A percentile compares a stretch with the other conserved stretches of the same genome.
These are phyloP conservation scores for Drosophila ambigua DNA, from an alignment of 1,140 invertebrate genomes.

Conservation along the genomic window DNA sequence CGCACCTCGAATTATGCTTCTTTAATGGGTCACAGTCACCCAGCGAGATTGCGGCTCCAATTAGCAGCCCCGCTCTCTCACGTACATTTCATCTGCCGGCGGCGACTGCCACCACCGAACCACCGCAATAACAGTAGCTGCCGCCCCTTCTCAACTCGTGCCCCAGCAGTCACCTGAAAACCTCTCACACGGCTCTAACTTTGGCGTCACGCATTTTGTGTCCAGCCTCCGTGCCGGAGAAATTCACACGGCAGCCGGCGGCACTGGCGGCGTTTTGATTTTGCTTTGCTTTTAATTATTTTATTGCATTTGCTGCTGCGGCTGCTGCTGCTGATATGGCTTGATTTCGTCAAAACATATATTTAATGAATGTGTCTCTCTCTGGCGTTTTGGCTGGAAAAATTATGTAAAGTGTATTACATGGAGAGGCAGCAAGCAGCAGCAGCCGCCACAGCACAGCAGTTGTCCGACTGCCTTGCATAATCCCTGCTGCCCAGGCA, in stretches of 20 bases:
- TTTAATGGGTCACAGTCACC: constrained; percentile 40
- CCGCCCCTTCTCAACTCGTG: not conserved
- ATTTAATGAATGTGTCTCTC: constrained; percentile 73
- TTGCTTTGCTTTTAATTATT: constrained; percentile 69
- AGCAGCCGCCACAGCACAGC: constrained; percentile 8
- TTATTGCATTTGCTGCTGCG: constrained; percentile 66
- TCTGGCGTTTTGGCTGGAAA: constrained; percentile 22
- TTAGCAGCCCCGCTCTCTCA: constrained; percentile 30
- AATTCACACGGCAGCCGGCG: constrained; percentile 32
- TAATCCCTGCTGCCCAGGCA: constrained; percentile 24
- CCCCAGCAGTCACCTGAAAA: too few species aligned
- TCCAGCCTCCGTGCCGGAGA: constrained; percentile 37
- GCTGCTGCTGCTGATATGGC: too few species aligned
- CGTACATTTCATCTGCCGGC: constrained; percentile 50
- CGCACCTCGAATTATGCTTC: constrained; percentile 27
- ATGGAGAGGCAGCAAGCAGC: constrained; percentile 44
- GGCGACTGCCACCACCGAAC: constrained; percentile 11
- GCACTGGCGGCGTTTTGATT: constrained; percentile 41
- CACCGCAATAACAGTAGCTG: too few species aligned
- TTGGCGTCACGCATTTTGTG: constrained; percentile 40
- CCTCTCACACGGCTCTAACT: not conserved
- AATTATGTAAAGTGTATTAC: constrained; percentile 82
- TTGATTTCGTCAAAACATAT: constrained; percentile 68
- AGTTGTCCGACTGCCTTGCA: constrained; percentile 26
- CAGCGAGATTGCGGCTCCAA: constrained; percentile 45